Percentiles rank a stretch among this genome's conserved stretches.
Conservation (phyloP, 2,888 invertebrate genomes). For the Ellobium chinense region DNA sequence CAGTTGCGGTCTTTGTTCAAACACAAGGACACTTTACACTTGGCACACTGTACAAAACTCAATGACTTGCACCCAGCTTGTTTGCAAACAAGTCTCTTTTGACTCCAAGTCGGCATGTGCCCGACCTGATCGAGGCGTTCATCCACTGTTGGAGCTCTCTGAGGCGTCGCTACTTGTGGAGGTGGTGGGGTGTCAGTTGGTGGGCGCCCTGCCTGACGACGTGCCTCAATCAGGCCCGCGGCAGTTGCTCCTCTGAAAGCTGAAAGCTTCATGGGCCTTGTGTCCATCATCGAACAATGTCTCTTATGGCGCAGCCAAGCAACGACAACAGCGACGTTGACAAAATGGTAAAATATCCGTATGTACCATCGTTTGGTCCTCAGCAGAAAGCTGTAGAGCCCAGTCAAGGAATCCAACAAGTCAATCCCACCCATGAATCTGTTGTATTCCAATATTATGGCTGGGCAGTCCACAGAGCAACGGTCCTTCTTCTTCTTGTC, state of each 20-base stretch:
- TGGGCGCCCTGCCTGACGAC: neutral
- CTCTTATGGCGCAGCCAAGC: neutral
- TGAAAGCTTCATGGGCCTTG: neutral
- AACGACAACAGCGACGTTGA: neutral
- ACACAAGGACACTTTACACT: neutral
- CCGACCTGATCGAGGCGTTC: neutral
- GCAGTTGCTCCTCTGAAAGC: neutral
- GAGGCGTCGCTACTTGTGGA: neutral
- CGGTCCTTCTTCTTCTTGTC: slow-evolving; percentile 5
- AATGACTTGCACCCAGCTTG: neutral
- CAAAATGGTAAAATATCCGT: neutral
- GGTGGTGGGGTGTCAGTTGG: neutral
- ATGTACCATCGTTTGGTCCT: slow-evolving; percentile 14
- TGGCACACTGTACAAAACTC: neutral
- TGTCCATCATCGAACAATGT: neutral
- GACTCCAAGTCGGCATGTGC: neutral
- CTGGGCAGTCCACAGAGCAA: slow-evolving; percentile 23
- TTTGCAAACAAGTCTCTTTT: neutral
- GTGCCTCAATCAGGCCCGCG: neutral
- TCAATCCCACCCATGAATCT: slow-evolving; percentile 50
- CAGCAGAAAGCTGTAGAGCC: slow-evolving; percentile 41
- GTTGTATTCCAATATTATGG: slow-evolving; percentile 40
- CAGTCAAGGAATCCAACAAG: slow-evolving; percentile 37
- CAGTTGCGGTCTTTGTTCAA: neutral
- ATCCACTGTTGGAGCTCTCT: neutral